Percentiles rank a stretch among this genome's conserved stretches.
These are phyloP conservation scores for Bombus turneri DNA, from an alignment of 1,140 invertebrate species.

Conservation along the genomic window DNA sequence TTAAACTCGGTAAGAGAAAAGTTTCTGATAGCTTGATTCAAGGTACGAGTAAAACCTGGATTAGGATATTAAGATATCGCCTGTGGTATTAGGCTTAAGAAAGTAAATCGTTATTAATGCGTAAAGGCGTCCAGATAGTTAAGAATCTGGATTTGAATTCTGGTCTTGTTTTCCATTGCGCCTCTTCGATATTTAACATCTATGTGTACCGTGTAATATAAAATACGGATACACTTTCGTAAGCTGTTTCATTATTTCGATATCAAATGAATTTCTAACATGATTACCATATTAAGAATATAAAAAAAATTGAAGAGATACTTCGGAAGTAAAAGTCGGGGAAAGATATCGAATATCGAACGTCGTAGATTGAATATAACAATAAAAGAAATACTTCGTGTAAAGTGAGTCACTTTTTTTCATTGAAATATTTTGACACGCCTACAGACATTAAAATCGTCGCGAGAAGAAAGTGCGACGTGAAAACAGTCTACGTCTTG, in stretches of 20 bases:
- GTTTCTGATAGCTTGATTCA: neutral
- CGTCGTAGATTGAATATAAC: neutral
- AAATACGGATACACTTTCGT: too few relatives aligned
- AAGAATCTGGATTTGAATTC: neutral
- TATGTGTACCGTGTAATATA: too few relatives aligned
- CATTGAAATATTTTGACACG: neutral
- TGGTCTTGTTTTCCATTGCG: neutral
- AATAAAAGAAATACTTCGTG: neutral
- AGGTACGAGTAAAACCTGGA: neutral
- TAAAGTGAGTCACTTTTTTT: neutral
- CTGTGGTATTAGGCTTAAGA: neutral
- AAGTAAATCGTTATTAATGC: neutral
- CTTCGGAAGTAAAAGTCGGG: too few relatives aligned
- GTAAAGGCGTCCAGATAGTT: neutral
- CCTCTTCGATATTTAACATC: too few relatives aligned
- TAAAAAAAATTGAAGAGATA: too few relatives aligned
- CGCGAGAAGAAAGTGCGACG: neutral
- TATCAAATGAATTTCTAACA: neutral
- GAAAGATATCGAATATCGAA: neutral
- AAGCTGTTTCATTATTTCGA: too few relatives aligned
- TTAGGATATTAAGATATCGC: neutral
- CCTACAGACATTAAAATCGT: too few relatives aligned
- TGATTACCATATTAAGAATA: neutral
- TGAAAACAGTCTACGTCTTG: slow-evolving; percentile 12
- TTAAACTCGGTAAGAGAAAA: neutral